Evolutionary conservation across 2,113 vertebrate species (phyloP), one percentile per base, ranked within the genome.

Genomic region (Polypterus senegalus): DNA sequence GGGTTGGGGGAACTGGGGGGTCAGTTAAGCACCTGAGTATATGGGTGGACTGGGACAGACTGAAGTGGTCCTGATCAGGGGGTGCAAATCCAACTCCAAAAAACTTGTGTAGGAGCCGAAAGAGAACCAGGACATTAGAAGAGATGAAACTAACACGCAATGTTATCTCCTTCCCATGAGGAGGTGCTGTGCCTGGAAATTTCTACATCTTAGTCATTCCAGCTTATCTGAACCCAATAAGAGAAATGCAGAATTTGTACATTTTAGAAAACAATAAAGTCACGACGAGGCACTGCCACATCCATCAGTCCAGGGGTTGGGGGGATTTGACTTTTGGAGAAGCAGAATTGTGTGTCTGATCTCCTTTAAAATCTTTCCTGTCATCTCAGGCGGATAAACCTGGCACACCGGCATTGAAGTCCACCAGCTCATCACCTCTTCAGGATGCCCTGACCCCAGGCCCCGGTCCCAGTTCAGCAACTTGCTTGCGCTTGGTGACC

Each of bases 391-490:
- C 78, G 75, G 84, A 88, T 58, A 88, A 87, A 69, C 84, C 85
- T 49, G 74, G 79, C 44, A 71, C 83, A 6, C 78, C 89, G 0
- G 53, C 77, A 67, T 84, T 88, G 7, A 91, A 89, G 67, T 85
- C 87, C 3, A 78, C 84, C 4, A 76, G 77, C 43, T 79, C 90
- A 3, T 92, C 91, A 3, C 87, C 89, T 0, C 74, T 88, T 67
- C 79, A 64, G 0, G 87, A 92, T 1, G 67, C 87, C 2, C 78
- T 87, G 8, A 88, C 86, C 0, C 88, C 91, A 0, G 74, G 81
- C 4, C 79, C 87, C 0, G 87, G 87, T 4, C 86, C 89, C 61
- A 94, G 93, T 82, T 90, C 76, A 0, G 64, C 85, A 0, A 7
- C 78, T 68, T 86, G 80, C 47, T 77, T 87, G 69, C 85, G 79